phyloP scores from a whole-genome alignment of 1,140 invertebrate genomes.

The Leptopilina clavipes region DNA sequence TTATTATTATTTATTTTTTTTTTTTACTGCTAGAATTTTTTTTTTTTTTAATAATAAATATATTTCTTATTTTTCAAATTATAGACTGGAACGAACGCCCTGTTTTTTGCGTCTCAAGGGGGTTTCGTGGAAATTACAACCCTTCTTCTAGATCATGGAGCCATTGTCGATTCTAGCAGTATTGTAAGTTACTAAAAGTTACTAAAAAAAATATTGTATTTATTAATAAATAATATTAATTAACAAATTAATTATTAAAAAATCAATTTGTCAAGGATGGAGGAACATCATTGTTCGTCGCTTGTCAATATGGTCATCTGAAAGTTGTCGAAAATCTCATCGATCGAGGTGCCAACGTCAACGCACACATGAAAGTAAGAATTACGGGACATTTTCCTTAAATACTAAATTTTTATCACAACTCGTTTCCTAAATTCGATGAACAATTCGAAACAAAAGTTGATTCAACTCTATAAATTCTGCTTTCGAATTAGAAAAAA shows the following conservation, averaged over 20 bases:
- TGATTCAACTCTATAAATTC: no score
- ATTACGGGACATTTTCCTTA: no score
- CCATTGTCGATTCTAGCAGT: constrained; percentile 86
- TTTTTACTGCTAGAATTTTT: no score
- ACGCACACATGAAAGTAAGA: constrained; percentile 89
- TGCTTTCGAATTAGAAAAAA: no score
- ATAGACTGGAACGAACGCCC: constrained; percentile 92
- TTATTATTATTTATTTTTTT: not conserved
- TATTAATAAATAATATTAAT: not conserved
- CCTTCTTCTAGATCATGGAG: constrained; percentile 84
- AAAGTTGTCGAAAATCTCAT: constrained; percentile 90
- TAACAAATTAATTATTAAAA: not conserved
- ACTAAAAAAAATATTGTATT: constrained; percentile 21
- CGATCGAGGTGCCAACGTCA: constrained; percentile 86
- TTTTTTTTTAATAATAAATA: constrained; percentile 13
- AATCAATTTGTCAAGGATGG: constrained; percentile 82
- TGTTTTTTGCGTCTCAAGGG: constrained; percentile 94
- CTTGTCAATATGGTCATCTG: constrained; percentile 92
- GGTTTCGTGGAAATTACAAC: constrained; percentile 89
- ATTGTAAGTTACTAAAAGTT: constrained; percentile 79
- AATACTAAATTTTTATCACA: no score
- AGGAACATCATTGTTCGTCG: constrained; percentile 92
- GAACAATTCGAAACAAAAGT: no score
- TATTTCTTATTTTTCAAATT: constrained; percentile 18
- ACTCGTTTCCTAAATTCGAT: no score